A percentile compares a stretch with the other conserved stretches of the same genome.
Evolutionary conservation across 2,797 vertebrate species (phyloP).

Genomic region (Labeo calbasu): DNA sequence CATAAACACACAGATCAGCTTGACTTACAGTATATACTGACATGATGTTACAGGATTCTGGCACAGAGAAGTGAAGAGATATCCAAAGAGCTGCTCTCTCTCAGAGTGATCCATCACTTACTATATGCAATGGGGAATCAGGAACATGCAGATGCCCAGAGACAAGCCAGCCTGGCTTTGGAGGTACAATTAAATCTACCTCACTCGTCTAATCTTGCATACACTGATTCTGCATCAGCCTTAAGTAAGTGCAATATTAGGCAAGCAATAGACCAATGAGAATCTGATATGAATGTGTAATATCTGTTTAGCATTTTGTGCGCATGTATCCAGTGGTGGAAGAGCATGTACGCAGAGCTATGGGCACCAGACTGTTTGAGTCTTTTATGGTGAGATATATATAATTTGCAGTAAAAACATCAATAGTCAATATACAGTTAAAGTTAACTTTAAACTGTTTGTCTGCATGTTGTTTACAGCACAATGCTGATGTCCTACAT

Average conservation of each 20-base stretch:
- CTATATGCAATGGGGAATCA: conserved; percentile 81
- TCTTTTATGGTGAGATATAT: conserved; percentile 78
- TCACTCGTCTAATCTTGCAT: background rate
- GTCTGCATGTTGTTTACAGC: conserved; percentile 66
- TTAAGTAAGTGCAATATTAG: background rate
- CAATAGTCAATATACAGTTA: background rate
- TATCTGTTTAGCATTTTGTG: conserved; percentile 78
- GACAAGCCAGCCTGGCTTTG: conserved; percentile 82
- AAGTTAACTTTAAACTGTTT: conserved; percentile 1
- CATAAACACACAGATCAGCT: background rate
- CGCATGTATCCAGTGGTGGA: conserved; percentile 73
- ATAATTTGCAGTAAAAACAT: background rate
- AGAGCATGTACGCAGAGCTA: conserved; percentile 68
- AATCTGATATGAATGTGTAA: conserved; percentile 1
- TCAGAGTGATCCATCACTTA: conserved; percentile 79
- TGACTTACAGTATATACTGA: background rate
- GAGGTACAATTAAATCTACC: conserved; percentile 69
- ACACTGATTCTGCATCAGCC: background rate
- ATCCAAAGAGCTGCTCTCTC: conserved; percentile 78
- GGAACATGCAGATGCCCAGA: conserved; percentile 82
- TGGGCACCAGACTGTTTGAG: conserved; percentile 80
- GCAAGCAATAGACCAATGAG: background rate
- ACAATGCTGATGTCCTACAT: conserved; percentile 76
- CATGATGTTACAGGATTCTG: conserved; percentile 73
- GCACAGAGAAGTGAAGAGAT: conserved; percentile 70